phyloP scores from a whole-genome alignment of 1,140 invertebrate genomes.

The Centruroides vittatus region DNA sequence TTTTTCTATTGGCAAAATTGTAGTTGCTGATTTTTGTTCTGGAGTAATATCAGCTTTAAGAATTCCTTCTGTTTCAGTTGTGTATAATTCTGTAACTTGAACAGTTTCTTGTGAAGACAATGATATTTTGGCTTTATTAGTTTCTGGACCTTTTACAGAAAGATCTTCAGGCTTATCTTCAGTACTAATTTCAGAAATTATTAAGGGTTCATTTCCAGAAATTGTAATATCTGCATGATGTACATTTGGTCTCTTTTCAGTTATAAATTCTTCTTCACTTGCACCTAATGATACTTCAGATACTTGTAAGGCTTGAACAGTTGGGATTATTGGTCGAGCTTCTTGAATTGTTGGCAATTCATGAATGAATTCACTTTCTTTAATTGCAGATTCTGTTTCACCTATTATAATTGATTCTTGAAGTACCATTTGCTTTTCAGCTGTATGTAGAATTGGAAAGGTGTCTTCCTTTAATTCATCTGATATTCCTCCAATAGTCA shows the following conservation, averaged over 20 bases:
- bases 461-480: constrained; percentile 9
- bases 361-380: constrained; percentile 35
- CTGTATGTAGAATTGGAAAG: constrained; percentile 5
- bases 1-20: constrained; percentile 6
- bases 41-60: constrained; percentile 10
- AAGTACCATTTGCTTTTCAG: constrained; percentile 3
- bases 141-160: constrained; percentile 2
- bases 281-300: constrained; percentile 9
- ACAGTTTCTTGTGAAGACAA: constrained; percentile 14
- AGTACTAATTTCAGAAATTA: constrained; percentile 7
- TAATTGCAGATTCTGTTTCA: constrained; percentile 38
- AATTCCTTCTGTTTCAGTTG: constrained; percentile 9
- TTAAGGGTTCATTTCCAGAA: constrained; percentile 7
- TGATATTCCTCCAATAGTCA: constrained; percentile 10
- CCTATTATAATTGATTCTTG: constrained; percentile 9
- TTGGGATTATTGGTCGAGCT: constrained; percentile 30
- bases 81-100: constrained; percentile 10
- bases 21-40: constrained; percentile 2
- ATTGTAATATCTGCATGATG: constrained; percentile 6
- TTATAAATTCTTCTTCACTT: constrained; percentile 31
- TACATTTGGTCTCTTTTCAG: constrained; percentile 28
- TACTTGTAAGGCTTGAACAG: constrained; percentile 18
- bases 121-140: constrained; percentile 6
- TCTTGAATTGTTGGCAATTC: constrained; percentile 23
- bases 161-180: constrained; percentile 5